These are phyloP conservation scores for Oreochromis spilurus DNA, from an alignment of 2,113 vertebrate species.

Conservation along the genomic window DNA sequence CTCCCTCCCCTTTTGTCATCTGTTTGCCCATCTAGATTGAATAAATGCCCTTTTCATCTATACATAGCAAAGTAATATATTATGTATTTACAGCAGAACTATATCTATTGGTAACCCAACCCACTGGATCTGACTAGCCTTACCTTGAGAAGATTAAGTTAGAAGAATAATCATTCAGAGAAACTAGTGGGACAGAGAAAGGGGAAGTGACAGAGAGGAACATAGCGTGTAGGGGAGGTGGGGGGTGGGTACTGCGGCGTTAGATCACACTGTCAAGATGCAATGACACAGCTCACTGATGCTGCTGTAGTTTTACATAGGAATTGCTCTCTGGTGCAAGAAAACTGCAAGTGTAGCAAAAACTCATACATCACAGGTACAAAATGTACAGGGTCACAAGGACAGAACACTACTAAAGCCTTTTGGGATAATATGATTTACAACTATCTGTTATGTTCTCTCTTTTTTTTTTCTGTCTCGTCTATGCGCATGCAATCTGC, in stretches of 20 bases:
- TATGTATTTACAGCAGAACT: not conserved
- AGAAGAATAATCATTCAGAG: not conserved
- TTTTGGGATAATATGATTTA: not conserved
- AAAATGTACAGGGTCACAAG: not conserved
- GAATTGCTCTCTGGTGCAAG: not conserved
- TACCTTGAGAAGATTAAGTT: not conserved
- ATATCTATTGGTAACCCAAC: not conserved
- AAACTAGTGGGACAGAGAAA: not conserved
- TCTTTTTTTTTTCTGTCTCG: not conserved
- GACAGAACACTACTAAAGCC: not conserved
- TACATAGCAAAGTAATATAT: not conserved
- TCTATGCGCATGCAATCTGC: not conserved
- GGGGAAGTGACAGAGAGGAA: not conserved
- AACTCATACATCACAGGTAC: not conserved
- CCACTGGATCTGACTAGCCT: not conserved
- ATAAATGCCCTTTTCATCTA: not conserved
- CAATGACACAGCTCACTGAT: constrained; percentile 52
- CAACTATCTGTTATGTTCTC: not conserved
- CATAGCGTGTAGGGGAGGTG: not conserved
- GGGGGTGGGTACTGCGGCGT: constrained; percentile 34
- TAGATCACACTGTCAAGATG: constrained; percentile 19
- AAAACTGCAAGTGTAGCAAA: not conserved
- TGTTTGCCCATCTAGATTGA: not conserved
- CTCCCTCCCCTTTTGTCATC: not conserved
- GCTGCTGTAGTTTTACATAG: not conserved